Evolutionary conservation across 2,113 vertebrate species (phyloP), one percentile per base, ranked within the genome.

Genomic region (Chascanopsetta lugubris): DNA sequence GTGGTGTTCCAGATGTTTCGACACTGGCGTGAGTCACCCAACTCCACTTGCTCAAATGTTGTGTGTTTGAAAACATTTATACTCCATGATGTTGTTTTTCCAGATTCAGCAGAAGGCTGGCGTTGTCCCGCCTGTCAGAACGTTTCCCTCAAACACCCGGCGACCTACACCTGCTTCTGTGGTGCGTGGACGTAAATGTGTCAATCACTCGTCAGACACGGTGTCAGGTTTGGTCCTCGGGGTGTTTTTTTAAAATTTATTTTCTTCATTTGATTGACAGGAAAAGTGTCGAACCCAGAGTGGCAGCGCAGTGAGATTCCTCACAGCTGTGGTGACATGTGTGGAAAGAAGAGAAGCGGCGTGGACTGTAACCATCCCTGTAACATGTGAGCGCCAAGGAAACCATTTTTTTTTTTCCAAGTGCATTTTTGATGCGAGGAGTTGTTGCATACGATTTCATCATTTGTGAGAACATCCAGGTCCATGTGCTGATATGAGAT

Each of bases 251-350:
- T n/a, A n/a, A n/a, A n/a, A 0, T n/a, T n/a, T 8, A 9, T 46
- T 32, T 42, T 17, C 36, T 3, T 13, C 25, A 11, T 70, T 38
- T 70, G 34, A 50, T 48, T 48, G 25, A 72, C 89, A 99, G 97
- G 95, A 55, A 98, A 98, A 73, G 94, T 96, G 58, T 94, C 94
- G 27, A 97, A 99, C 87, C 97, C 97, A 2, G 97, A 98, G 86
- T 98, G 95, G 95, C 97, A 95, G 78, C 95, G 94, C 86, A 96
- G 92, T 79, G 97, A 99, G 93, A 99, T 99, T 80, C 97, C 97
- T 25, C 97, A 99, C 90, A 99, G 97, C 89, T 99, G 97, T 88
- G 97, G 97, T 40, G 96, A 99, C 27, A 94, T 99, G 82, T 99
- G 97, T 90, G 95, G 96, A 70, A 99, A 94, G 93, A 97, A 94